phyloP scores from a whole-genome alignment of 1,140 invertebrate genomes.

The Propsilocerus akamusi region DNA sequence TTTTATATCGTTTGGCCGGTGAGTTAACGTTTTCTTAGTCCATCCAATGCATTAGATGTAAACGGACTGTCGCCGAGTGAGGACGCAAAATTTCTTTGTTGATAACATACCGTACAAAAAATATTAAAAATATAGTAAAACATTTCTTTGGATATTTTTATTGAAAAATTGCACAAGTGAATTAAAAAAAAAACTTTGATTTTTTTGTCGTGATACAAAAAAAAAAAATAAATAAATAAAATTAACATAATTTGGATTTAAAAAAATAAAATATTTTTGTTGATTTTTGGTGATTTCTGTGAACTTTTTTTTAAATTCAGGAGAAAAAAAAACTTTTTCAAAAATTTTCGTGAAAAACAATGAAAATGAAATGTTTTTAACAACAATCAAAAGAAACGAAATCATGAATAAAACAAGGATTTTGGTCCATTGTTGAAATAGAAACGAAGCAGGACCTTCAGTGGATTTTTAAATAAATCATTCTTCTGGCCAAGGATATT shows the following conservation, averaged over 20 bases:
- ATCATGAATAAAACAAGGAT: neutral
- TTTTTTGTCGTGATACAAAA: neutral
- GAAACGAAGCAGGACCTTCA: no score
- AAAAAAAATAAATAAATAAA: conserved; percentile 1
- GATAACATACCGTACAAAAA: neutral
- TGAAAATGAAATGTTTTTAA: neutral
- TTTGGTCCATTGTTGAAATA: neutral
- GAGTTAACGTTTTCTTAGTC: conserved; percentile 4
- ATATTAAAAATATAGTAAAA: neutral
- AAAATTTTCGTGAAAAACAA: neutral
- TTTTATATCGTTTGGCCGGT: conserved; percentile 2
- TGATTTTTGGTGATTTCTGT: neutral
- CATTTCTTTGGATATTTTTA: neutral
- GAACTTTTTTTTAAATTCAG: neutral
- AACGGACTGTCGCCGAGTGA: conserved; percentile 18
- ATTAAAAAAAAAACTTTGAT: neutral
- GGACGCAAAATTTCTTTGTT: conserved; percentile 14
- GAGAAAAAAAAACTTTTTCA: neutral
- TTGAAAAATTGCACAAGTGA: neutral
- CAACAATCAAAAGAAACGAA: neutral
- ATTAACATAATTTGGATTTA: neutral
- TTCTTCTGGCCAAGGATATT: neutral
- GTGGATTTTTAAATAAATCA: neutral
- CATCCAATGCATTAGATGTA: conserved; percentile 17
- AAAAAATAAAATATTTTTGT: no score